Evolutionary conservation across 2,888 invertebrate genomes (phyloP).

Genomic region (Leptura quadrifasciata): DNA sequence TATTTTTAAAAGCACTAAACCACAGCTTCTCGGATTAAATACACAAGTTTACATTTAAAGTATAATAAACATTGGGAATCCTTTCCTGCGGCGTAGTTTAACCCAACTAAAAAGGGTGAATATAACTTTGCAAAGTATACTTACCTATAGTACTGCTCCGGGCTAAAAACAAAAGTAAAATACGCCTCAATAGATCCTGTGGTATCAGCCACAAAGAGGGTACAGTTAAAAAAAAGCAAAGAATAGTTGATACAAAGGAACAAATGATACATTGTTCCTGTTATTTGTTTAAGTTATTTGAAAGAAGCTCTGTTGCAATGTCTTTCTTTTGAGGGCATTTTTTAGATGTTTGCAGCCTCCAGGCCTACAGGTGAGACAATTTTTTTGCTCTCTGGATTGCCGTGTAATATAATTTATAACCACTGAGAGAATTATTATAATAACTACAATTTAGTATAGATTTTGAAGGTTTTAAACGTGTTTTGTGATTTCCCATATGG

Average conservation of each 20-base stretch:
- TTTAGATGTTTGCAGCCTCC: conserved; percentile 54
- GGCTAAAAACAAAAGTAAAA: conserved; percentile 40
- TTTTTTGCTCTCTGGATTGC: not conserved
- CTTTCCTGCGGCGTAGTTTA: conserved; percentile 31
- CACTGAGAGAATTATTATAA: not conserved
- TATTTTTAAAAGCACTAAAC: not conserved
- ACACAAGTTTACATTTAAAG: conserved; percentile 33
- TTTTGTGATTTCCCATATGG: not conserved
- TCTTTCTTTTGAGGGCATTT: not conserved
- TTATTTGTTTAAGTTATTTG: conserved; percentile 37
- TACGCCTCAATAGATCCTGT: conserved; percentile 22
- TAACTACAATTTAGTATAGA: not conserved
- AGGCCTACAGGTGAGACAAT: conserved; percentile 56
- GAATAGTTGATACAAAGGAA: conserved; percentile 29
- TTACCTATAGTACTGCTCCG: conserved; percentile 25
- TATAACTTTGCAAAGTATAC: conserved; percentile 2
- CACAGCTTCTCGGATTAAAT: conserved; percentile 20
- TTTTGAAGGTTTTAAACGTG: not conserved
- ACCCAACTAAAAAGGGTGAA: conserved; percentile 19
- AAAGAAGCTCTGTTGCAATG: conserved; percentile 36
- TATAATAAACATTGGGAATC: conserved; percentile 33
- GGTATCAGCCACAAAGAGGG: conserved; percentile 30
- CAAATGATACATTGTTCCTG: conserved; percentile 36
- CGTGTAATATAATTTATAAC: no score
- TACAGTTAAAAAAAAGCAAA: conserved; percentile 32